A percentile compares a stretch with the other conserved stretches of the same genome.
Evolutionary conservation across 2,797 vertebrate species (phyloP).

Genomic region (Borostomias antarcticus): DNA sequence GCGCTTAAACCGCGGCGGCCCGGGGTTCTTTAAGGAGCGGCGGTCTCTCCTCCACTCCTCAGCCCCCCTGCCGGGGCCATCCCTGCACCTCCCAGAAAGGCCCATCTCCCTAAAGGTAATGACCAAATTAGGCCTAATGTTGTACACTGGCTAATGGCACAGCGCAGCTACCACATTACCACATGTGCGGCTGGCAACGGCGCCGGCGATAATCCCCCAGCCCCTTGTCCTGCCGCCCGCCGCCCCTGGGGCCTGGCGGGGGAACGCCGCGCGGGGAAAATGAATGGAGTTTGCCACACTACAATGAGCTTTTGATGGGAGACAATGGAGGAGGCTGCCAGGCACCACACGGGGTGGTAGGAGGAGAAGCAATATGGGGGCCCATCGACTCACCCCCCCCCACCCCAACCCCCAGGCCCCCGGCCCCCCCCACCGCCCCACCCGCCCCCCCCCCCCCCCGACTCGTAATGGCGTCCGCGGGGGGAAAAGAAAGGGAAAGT

Average conservation of each 20-base stretch:
- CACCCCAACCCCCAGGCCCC: constrained; percentile 56
- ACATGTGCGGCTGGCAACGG: constrained; percentile 79
- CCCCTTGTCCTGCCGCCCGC: constrained; percentile 76
- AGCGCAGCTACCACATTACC: constrained; percentile 79
- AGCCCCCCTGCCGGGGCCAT: constrained; percentile 76
- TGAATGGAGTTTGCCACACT: constrained; percentile 85
- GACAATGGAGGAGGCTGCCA: constrained; percentile 84
- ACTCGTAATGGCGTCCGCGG: constrained; percentile 81
- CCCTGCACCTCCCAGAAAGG: constrained; percentile 75
- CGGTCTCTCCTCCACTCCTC: constrained; percentile 51
- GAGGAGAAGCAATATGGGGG: constrained; percentile 81
- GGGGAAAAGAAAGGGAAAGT: constrained; percentile 72
- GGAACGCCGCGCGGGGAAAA: constrained; percentile 69
- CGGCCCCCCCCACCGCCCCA: constrained; percentile 60
- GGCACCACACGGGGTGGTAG: constrained; percentile 77
- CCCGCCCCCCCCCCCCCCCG: constrained; percentile 42
- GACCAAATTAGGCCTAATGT: constrained; percentile 87
- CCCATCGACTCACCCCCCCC: constrained; percentile 68
- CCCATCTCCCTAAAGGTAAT: constrained; percentile 83
- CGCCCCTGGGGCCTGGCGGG: constrained; percentile 79
- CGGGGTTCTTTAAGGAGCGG: constrained; percentile 41
- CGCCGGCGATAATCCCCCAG: constrained; percentile 78
- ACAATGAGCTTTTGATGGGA: constrained; percentile 89
- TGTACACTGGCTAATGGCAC: constrained; percentile 84
- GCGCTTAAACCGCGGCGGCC: constrained; percentile 50